Conservation (phyloP, 2,113 vertebrate genomes). For the Epinephelus fuscoguttatus region DNA sequence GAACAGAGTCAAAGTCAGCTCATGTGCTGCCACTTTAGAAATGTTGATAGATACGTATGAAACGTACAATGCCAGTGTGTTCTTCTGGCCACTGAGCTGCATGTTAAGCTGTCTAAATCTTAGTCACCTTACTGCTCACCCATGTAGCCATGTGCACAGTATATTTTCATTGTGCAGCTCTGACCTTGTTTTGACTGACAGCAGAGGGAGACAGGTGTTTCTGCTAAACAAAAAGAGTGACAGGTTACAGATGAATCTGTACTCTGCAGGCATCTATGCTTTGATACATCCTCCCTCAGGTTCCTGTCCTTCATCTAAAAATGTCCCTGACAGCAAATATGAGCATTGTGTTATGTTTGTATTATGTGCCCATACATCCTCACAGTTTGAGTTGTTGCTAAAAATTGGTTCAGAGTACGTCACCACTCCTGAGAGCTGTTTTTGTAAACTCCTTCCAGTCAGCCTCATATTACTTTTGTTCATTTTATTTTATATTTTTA, state of each 20-base stretch:
- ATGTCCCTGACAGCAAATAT: neutral
- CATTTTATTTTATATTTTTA: too few species aligned
- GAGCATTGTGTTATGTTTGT: neutral
- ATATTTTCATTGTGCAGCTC: neutral
- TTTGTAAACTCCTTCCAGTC: neutral
- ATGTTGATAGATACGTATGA: too few species aligned
- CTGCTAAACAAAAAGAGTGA: neutral
- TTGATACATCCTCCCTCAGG: neutral
- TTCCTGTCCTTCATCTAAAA: neutral
- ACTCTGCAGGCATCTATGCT: neutral
- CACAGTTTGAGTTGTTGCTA: too few species aligned
- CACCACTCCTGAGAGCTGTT: neutral
- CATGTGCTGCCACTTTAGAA: too few species aligned
- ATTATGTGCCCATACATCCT: too few species aligned
- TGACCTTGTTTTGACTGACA: slow-evolving; percentile 8
- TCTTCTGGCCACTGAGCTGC: too few species aligned
- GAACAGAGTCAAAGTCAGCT: too few species aligned
- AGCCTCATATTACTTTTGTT: neutral
- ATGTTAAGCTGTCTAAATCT: neutral
- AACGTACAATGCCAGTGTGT: too few species aligned
- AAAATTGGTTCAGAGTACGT: too few species aligned
- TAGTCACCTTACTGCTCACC: neutral
- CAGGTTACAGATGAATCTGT: neutral
- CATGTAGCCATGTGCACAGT: neutral
- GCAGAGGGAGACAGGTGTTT: neutral